A percentile compares a stretch with the other conserved stretches of the same genome.
phyloP scores from a whole-genome alignment of 2,113 vertebrate genomes.

The Thymallus thymallus region DNA sequence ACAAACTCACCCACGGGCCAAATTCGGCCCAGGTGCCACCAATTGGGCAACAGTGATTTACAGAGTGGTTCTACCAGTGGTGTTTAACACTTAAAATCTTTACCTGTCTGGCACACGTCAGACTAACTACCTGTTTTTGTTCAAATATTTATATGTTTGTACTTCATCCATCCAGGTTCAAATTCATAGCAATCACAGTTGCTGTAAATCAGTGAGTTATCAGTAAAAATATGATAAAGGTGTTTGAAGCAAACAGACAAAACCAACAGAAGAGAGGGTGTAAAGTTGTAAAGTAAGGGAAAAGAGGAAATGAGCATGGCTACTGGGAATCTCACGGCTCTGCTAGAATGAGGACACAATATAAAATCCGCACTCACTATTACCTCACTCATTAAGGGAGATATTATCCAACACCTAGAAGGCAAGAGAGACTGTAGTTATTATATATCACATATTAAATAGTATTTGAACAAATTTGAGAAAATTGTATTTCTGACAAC shows the following conservation, averaged over 20 bases:
- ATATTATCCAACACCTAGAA: too few species aligned
- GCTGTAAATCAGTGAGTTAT: constrained; percentile 75
- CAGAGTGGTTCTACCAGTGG: not conserved
- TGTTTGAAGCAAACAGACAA: constrained; percentile 69
- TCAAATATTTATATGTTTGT: constrained; percentile 77
- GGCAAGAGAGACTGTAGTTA: too few species aligned
- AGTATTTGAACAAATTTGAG: too few species aligned
- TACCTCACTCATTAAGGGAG: not conserved
- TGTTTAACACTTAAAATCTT: constrained; percentile 13
- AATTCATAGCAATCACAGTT: constrained; percentile 60
- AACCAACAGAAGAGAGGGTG: constrained; percentile 71
- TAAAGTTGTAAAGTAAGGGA: constrained; percentile 65
- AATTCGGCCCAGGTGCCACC: too few species aligned
- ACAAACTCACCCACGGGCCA: too few species aligned
- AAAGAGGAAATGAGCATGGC: constrained; percentile 11
- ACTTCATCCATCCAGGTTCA: constrained; percentile 57
- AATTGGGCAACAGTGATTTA: not conserved
- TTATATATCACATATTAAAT: too few species aligned
- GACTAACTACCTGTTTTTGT: constrained; percentile 62
- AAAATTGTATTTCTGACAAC: too few species aligned
- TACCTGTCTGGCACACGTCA: constrained; percentile 29
- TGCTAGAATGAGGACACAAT: not conserved
- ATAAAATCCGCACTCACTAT: not conserved
- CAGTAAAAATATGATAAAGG: constrained; percentile 65
- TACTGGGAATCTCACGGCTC: not conserved